phyloP scores from a whole-genome alignment of 2,797 vertebrate species.

The Intellagama lesueurii region DNA sequence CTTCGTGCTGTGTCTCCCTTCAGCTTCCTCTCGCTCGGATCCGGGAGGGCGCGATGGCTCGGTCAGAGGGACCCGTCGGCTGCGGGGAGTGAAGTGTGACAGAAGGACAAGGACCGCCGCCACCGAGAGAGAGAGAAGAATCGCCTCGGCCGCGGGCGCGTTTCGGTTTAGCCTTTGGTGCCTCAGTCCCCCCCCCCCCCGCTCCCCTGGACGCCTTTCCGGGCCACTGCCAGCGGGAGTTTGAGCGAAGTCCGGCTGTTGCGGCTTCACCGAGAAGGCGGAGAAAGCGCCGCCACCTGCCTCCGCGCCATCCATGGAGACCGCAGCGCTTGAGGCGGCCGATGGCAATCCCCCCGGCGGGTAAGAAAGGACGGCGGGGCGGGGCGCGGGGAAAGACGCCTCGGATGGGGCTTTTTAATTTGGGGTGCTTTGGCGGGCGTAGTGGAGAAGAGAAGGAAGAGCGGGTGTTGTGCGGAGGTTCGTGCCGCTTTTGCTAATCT shows the following conservation, averaged over 20 bases:
- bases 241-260: neutral
- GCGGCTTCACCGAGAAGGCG: neutral
- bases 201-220: neutral
- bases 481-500: too few relatives aligned
- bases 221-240: neutral
- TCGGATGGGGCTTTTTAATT: neutral
- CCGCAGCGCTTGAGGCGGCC: conserved; percentile 43
- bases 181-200: too few relatives aligned
- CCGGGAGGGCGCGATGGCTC: too few relatives aligned
- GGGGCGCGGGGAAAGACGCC: too few relatives aligned
- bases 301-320: conserved; percentile 66
- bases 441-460: neutral
- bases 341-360: conserved; percentile 75
- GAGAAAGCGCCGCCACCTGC: neutral
- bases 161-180: too few relatives aligned
- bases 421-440: neutral
- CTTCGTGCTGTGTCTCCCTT: neutral
- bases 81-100: too few relatives aligned
- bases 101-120: too few relatives aligned
- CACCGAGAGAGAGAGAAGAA: too few relatives aligned
- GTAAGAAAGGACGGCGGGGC: conserved; percentile 59
- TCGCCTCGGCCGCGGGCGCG: too few relatives aligned
- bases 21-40: neutral
- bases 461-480: too few relatives aligned
- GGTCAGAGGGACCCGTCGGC: neutral